Evolutionary conservation across 1,140 invertebrate species (phyloP).

Genomic region (Tetragnatha versicolor): DNA sequence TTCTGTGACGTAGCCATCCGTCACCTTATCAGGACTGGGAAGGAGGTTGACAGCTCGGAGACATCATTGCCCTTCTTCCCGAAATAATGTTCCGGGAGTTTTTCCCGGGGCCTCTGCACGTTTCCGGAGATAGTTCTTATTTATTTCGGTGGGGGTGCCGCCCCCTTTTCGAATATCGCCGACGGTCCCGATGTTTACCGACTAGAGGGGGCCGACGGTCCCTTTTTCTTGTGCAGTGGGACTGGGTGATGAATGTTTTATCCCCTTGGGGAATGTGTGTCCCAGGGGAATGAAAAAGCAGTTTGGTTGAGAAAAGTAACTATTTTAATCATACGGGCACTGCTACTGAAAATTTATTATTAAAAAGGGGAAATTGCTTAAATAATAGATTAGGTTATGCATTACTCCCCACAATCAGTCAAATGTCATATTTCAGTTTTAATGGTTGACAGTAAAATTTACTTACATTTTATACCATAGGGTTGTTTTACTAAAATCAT

Average conservation of each 20-base stretch:
- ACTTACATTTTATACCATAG: no score
- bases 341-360: no score
- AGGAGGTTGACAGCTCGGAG: constrained; percentile 31
- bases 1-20: constrained; percentile 24
- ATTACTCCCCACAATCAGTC: no score
- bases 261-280: background rate
- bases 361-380: no score
- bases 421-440: no score
- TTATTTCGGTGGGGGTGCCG: constrained; percentile 17
- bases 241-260: background rate
- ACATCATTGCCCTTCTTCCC: constrained; percentile 30
- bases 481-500: no score
- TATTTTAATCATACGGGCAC: background rate
- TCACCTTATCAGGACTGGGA: constrained; percentile 30
- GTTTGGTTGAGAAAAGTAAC: no score
- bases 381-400: no score
- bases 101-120: constrained; percentile 3
- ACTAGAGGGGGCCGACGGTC: background rate
- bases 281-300: no score
- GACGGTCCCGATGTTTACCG: background rate
- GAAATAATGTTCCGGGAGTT: constrained; percentile 17
- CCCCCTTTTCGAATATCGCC: no score
- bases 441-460: no score
- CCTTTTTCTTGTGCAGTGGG: background rate
- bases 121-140: constrained; percentile 32